Evolutionary conservation across 2,113 vertebrate genomes (phyloP).

Genomic region (Channa maculata): DNA sequence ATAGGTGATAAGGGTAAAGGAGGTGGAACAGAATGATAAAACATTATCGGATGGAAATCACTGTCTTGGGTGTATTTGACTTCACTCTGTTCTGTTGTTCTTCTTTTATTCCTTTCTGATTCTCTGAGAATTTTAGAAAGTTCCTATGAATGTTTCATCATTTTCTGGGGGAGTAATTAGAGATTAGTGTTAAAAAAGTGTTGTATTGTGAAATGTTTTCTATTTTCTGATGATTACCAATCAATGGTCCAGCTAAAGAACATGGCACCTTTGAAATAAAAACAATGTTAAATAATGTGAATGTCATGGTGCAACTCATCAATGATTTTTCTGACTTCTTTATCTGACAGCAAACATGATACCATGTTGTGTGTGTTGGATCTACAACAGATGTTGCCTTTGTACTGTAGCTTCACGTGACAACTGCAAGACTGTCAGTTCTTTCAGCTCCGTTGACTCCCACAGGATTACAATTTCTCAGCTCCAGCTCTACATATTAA

Average conservation of each 20-base stretch:
- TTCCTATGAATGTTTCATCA: too few species aligned
- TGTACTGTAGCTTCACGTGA: constrained; percentile 47
- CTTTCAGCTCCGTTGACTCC: constrained; percentile 43
- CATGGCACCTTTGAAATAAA: constrained; percentile 7
- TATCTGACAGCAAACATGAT: constrained; percentile 64
- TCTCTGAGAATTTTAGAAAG: too few species aligned
- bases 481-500: constrained; percentile 16
- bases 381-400: constrained; percentile 67
- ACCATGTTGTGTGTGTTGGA: constrained; percentile 54
- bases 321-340: constrained; percentile 35
- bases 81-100: too few species aligned
- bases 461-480: constrained; percentile 34
- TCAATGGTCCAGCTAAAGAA: constrained; percentile 2
- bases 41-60: too few species aligned
- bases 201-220: background rate
- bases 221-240: constrained; percentile 10
- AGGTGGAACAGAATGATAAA: too few species aligned
- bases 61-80: too few species aligned
- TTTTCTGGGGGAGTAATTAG: too few species aligned
- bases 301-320: constrained; percentile 48
- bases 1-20: too few species aligned
- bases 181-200: too few species aligned
- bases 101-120: too few species aligned
- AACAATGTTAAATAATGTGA: constrained; percentile 33
- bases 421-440: constrained; percentile 53